These are phyloP conservation scores for Lasioglossum vierecki DNA, from an alignment of 2,888 invertebrate genomes.

Conservation along the genomic window DNA sequence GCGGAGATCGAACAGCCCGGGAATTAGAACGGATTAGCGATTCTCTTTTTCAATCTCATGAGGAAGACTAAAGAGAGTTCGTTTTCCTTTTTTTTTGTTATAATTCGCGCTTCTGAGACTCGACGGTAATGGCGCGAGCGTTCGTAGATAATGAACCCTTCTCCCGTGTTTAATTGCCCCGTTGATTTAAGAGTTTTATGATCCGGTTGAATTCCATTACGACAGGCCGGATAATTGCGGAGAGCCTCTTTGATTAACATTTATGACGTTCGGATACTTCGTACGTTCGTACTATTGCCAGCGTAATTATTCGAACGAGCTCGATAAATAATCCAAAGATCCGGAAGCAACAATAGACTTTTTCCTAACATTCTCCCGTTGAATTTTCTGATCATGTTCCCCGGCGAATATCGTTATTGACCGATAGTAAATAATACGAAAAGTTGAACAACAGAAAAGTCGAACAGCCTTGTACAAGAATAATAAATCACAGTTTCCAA, in stretches of 20 bases:
- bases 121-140: neutral
- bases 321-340: neutral
- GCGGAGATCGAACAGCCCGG: slow-evolving; percentile 23
- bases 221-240: neutral
- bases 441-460: neutral
- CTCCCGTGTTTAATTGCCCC: slow-evolving; percentile 3
- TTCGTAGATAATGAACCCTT: neutral
- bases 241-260: neutral
- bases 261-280: neutral
- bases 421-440: neutral
- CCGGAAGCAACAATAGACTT: neutral
- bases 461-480: neutral
- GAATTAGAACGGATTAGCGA: slow-evolving; percentile 37
- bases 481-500: neutral
- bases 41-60: slow-evolving; percentile 43
- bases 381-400: neutral
- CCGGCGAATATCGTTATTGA: neutral
- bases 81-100: neutral
- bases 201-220: neutral
- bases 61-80: neutral
- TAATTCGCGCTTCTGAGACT: neutral
- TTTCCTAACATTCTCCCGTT: neutral
- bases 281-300: neutral
- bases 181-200: slow-evolving; percentile 10
- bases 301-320: neutral